These are phyloP conservation scores for Cephus rjabovi DNA, from an alignment of 2,888 invertebrate genomes.

Conservation along the genomic window DNA sequence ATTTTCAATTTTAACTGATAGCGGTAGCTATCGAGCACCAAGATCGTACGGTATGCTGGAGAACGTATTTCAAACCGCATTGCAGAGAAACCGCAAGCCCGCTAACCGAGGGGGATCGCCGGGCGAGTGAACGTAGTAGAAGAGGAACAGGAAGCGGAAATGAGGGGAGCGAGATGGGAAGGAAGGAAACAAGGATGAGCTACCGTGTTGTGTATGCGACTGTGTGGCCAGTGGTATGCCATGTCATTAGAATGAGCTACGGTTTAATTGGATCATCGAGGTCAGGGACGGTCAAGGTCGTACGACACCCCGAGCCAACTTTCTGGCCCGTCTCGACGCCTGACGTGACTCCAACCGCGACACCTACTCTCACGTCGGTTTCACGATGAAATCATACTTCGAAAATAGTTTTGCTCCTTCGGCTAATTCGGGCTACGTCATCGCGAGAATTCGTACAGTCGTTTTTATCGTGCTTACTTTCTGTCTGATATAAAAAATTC, in stretches of 20 bases:
- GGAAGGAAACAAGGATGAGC: background rate
- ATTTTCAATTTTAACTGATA: background rate
- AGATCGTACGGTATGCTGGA: background rate
- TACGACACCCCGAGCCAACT: background rate
- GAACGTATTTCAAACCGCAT: conserved; percentile 34
- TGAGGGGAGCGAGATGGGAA: background rate
- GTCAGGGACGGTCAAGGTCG: conserved; percentile 7
- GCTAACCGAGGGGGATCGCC: background rate
- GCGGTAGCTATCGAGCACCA: too few relatives aligned
- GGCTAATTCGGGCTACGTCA: background rate
- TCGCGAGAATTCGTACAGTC: background rate
- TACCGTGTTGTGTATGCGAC: background rate
- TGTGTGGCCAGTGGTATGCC: background rate
- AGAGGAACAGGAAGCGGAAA: background rate
- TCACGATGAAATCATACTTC: background rate
- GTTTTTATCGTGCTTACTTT: background rate
- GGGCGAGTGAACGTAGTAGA: background rate
- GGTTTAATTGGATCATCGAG: conserved; percentile 9
- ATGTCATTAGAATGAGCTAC: conserved; percentile 1
- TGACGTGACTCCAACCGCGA: background rate
- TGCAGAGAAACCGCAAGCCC: conserved; percentile 26
- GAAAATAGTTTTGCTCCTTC: background rate
- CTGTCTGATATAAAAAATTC: background rate
- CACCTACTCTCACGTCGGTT: background rate
- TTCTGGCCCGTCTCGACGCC: background rate